Base-by-base conservation (phyloP, 2,888 invertebrate genomes). In the Clusia tigrina region DNA sequence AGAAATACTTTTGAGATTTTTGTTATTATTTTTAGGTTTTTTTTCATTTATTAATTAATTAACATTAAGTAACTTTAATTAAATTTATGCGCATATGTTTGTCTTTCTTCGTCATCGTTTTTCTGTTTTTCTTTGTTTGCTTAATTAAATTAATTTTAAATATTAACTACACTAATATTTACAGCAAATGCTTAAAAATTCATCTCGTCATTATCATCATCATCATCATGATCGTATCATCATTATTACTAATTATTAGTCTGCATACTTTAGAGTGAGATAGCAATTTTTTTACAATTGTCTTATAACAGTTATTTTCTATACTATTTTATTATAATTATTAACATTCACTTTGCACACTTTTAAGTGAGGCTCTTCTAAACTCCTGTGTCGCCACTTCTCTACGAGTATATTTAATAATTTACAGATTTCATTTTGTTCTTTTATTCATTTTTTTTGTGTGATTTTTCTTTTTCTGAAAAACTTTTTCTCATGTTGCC, bases 401-500 rank as follows among this genome's bases (percentile, higher is more conserved):
- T 32, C 32, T 32, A 32, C 12, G 32, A 32, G 32, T 48, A 3
- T 54, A 24, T 54, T 2, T 48, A 17, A 38, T 58, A 17, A 26
- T 23, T 25, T 54, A 2, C 15, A 54, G 12, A 23, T 54, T 54
- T n/a, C 22, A 1, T 60, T 60, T 22, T n/a, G n/a, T 60, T 38
- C 9, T 25, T 54, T 54, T 38, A 53, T 53, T 15, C 5, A n/a
- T n/a, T n/a, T n/a, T n/a, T n/a, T n/a, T n/a, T n/a, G n/a, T n/a
- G n/a, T n/a, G n/a, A n/a, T n/a, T n/a, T n/a, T n/a, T n/a, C n/a
- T n/a, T n/a, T n/a, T n/a, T 52, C 2, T 20, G 22, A 52, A 52
- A 12, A 17, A 37, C 10, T 54, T 15, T 60, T 54, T 38, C 26
- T 12, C 1, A 22, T 12, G 20, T 17, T n/a, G 17, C n/a, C 23